Evolutionary conservation across 2,113 vertebrate genomes (phyloP).

Genomic region (Clupea harengus): DNA sequence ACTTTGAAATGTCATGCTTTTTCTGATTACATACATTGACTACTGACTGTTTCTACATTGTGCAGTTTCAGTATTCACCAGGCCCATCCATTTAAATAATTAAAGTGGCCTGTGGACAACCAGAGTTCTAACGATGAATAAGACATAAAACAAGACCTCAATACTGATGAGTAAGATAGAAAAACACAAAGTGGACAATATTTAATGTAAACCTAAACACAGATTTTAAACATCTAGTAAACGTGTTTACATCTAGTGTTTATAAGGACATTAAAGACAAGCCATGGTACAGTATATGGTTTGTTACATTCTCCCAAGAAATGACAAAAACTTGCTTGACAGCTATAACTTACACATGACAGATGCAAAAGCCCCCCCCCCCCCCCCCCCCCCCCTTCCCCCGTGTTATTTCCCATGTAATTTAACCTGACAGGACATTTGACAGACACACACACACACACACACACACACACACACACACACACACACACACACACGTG

Average conservation of each 20-base stretch:
- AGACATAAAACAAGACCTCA: neutral
- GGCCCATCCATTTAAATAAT: neutral
- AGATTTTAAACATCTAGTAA: neutral
- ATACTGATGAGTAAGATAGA: neutral
- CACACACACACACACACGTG: neutral
- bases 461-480: neutral
- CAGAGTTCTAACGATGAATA: too few relatives aligned
- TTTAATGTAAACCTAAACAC: neutral
- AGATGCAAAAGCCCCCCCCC: neutral
- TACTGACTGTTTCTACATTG: neutral
- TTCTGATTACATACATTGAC: neutral
- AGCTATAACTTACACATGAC: neutral
- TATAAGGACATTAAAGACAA: neutral
- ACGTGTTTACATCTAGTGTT: neutral
- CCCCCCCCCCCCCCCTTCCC: neutral
- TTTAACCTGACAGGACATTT: neutral
- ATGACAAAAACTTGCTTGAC: neutral
- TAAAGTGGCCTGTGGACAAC: too few relatives aligned
- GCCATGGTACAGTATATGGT: neutral
- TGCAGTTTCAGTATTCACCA: neutral
- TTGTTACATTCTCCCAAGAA: neutral
- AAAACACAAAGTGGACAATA: neutral
- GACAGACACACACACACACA: neutral
- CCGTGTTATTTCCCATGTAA: neutral
- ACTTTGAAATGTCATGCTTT: neutral